These are phyloP conservation scores for Thunnus maccoyii DNA, from an alignment of 2,113 vertebrate species.

Conservation along the genomic window DNA sequence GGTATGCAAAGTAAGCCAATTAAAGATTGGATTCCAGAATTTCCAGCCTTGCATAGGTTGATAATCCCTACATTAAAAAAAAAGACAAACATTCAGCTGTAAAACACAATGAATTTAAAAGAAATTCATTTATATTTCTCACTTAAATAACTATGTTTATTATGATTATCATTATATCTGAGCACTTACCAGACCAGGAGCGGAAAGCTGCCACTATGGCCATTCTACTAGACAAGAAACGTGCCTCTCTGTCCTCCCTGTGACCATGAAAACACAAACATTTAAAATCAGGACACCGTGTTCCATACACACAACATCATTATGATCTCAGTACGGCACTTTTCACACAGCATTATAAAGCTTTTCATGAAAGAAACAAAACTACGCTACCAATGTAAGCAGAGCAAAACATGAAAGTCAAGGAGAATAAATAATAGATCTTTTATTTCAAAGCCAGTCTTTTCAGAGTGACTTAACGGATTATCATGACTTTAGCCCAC, in stretches of 20 bases:
- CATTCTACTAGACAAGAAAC: constrained; percentile 97
- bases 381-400: constrained; percentile 5
- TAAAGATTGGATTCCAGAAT: constrained; percentile 97
- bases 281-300: constrained; percentile 25
- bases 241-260: constrained; percentile 96
- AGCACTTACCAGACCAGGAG: constrained; percentile 95
- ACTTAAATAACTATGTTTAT: neutral
- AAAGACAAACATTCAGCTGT: constrained; percentile 2
- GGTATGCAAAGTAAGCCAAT: constrained; percentile 98
- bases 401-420: neutral
- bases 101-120: neutral
- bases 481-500: neutral
- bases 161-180: neutral
- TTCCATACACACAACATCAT: constrained; percentile 21
- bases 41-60: constrained; percentile 96
- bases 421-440: constrained; percentile 23
- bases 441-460: constrained; percentile 34
- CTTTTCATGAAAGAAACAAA: neutral
- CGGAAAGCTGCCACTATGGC: constrained; percentile 97
- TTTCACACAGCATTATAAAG: neutral
- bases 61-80: constrained; percentile 90
- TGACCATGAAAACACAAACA: constrained; percentile 34
- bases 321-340: neutral
- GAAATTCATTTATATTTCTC: neutral
- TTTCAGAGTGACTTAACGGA: constrained; percentile 21